Conservation (phyloP, 2,888 invertebrate genomes). For the Allophyes oxyacanthae region DNA sequence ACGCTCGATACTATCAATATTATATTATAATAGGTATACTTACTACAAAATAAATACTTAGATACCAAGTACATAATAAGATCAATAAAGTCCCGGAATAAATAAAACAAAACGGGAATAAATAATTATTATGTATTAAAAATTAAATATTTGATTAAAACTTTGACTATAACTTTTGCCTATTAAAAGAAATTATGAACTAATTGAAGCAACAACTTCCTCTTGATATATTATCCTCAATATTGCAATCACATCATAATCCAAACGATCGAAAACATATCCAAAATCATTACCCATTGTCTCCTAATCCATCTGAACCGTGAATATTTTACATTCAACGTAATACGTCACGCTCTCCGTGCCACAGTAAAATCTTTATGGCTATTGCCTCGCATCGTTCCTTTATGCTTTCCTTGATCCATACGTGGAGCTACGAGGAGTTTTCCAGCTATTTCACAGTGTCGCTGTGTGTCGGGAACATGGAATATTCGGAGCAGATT, state of each 20-base stretch:
- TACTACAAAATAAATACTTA: too few species aligned
- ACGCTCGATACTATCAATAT: too few species aligned
- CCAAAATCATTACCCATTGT: conserved; percentile 74
- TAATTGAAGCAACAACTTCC: too few species aligned
- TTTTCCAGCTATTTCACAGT: conserved; percentile 57
- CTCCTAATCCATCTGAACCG: conserved; percentile 76
- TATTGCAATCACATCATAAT: conserved; percentile 8
- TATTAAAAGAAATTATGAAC: too few species aligned
- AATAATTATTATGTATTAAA: too few species aligned
- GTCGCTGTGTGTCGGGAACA: conserved; percentile 20
- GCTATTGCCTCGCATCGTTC: conserved; percentile 77
- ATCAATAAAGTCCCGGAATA: too few species aligned
- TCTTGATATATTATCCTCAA: neutral
- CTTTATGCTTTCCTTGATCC: conserved; percentile 70
- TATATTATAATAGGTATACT: too few species aligned
- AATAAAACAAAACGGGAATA: too few species aligned
- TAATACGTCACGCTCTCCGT: conserved; percentile 67
- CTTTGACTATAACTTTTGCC: too few species aligned
- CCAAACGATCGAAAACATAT: conserved; percentile 32
- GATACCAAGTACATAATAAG: too few species aligned
- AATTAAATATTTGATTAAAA: too few species aligned
- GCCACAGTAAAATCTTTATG: conserved; percentile 81
- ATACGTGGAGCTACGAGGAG: conserved; percentile 51
- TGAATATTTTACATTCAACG: conserved; percentile 78
- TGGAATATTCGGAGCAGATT: neutral